A percentile compares a stretch with the other conserved stretches of the same genome.
phyloP scores from a whole-genome alignment of 2,888 invertebrate species.

The Sphaerophoria taeniata region DNA sequence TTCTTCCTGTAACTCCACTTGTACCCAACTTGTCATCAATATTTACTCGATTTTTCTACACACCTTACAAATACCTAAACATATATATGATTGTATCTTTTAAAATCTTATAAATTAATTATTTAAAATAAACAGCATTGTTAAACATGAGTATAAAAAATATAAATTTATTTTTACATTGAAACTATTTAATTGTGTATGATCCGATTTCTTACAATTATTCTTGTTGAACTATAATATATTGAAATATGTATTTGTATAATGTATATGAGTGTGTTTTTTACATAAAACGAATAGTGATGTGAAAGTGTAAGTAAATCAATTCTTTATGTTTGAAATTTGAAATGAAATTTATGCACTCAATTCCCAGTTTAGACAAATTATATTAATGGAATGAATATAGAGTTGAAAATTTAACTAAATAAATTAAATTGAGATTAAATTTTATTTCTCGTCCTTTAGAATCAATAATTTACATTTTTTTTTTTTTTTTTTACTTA shows the following conservation, averaged over 20 bases:
- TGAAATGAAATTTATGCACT: slow-evolving; percentile 62
- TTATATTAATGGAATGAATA: slow-evolving; percentile 9
- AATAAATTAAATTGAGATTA: not conserved
- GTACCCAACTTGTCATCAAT: slow-evolving; percentile 58
- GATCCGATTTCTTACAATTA: slow-evolving; percentile 31
- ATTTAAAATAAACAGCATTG: slow-evolving; percentile 15
- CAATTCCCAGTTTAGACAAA: slow-evolving; percentile 51
- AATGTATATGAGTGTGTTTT: slow-evolving; percentile 35
- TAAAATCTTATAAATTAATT: not conserved
- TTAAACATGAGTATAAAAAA: slow-evolving; percentile 38
- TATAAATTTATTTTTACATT: slow-evolving; percentile 36
- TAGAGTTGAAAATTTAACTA: slow-evolving; percentile 15
- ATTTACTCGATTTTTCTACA: slow-evolving; percentile 43
- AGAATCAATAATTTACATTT: not conserved
- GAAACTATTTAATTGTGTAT: slow-evolving; percentile 22
- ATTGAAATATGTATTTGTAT: not conserved
- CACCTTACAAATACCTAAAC: slow-evolving; percentile 2
- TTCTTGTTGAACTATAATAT: slow-evolving; percentile 40
- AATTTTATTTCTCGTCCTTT: not conserved
- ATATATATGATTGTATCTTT: slow-evolving; percentile 3
- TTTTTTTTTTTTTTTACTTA: not conserved
- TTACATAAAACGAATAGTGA: slow-evolving; percentile 42
- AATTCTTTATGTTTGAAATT: slow-evolving; percentile 48
- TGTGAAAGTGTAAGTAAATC: slow-evolving; percentile 38
- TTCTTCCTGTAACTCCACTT: slow-evolving; percentile 57